Evolutionary conservation across 2,888 invertebrate genomes (phyloP), one percentile per base, ranked within the genome.

Genomic region (Ephialtes manifestator): DNA sequence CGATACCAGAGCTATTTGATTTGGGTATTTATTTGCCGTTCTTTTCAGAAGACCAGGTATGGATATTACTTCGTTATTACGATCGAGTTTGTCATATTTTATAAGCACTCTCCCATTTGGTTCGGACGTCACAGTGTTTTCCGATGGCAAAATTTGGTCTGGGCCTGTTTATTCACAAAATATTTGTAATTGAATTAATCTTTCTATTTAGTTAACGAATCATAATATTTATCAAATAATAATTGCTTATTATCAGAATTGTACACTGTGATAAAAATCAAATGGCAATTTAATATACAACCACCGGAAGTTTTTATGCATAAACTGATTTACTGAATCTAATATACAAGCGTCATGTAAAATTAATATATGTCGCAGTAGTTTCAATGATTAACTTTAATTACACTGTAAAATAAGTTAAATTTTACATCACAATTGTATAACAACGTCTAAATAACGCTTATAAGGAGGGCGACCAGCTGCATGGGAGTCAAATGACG

Each of bases 31-130:
- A 65, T 95, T 95, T 1, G 95, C 97, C 0, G 95, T 95, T 85
- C 96, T 95, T 86, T 94, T 95, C 18, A 98, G 94, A 18, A 97
- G 93, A 46, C 97, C 96, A 15, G 98, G 97, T 43, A 98, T 95
- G 0, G 98, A 98, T 84, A 97, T 93, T 0, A 97, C 97, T 67
- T 93, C 90, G 2, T 93, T 93, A 81, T 92, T 91, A 11, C 93
- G 93, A 86, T 88, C 90, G 7, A 81, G 63, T 15, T 60, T 72
- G 88, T 95, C 95, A 67, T 96, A 92, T 60, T 96, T 95, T 48
- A 98, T 94, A 90, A 96, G 96, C 4, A 97, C 97, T 53, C 96
- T 94, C 1, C 96, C 96, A 78, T 96, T 95, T 4, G 96, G 95
- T 76, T 94, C 93, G 87, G 95, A 94, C n/a, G 96, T 95, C 63